Evolutionary conservation across 2,888 invertebrate genomes (phyloP).

Genomic region (Synanthedon vespiformis): DNA sequence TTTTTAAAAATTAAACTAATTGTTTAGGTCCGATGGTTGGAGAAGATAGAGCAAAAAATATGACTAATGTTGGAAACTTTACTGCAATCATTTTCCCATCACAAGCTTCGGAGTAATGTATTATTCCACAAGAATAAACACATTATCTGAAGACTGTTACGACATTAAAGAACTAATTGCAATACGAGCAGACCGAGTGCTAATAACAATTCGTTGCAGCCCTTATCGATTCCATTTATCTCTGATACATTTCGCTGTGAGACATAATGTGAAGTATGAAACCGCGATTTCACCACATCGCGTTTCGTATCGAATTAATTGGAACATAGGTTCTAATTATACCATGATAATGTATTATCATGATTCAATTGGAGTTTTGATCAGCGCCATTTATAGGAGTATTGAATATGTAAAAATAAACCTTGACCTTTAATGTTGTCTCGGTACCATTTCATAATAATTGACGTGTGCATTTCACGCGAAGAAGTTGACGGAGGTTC

Average conservation of each 20-base stretch:
- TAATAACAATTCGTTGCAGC: conserved; percentile 26
- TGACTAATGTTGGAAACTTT: background rate
- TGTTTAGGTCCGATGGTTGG: background rate
- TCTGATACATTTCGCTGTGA: conserved; percentile 11
- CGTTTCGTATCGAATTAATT: conserved; percentile 40
- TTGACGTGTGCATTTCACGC: conserved; percentile 27
- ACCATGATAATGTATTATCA: conserved; percentile 4
- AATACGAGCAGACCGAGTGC: conserved; percentile 8
- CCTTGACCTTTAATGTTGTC: conserved; percentile 27
- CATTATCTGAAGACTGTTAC: background rate
- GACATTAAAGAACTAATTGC: background rate
- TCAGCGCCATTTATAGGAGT: conserved; percentile 1
- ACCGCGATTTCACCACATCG: conserved; percentile 42
- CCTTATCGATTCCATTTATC: conserved; percentile 47
- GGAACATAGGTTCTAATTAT: conserved; percentile 48
- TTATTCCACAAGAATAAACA: background rate
- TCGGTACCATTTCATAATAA: conserved; percentile 31
- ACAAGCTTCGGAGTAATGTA: background rate
- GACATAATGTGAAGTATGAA: conserved; percentile 13
- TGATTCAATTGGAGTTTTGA: conserved; percentile 13
- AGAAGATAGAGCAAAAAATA: background rate
- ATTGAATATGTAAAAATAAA: conserved; percentile 5
- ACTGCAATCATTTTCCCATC: background rate
- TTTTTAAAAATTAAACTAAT: background rate
- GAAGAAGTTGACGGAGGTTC: conserved; percentile 19